Conservation (phyloP, 1,140 invertebrate species). For the Adoxophyes honmai region DNA sequence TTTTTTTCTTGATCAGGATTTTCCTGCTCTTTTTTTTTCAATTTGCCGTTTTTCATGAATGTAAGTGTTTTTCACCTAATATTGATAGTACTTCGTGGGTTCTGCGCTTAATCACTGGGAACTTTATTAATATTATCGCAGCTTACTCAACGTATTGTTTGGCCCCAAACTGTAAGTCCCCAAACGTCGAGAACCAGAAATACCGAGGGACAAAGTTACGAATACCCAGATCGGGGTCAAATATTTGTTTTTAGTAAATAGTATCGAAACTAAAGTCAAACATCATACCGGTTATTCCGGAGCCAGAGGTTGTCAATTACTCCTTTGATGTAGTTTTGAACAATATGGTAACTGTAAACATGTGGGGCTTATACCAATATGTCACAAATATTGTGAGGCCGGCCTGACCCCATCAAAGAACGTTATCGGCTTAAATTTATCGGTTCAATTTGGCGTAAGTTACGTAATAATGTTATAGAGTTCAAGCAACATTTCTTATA, state of each 20-base stretch:
- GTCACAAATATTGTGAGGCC: neutral
- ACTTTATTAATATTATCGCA: neutral
- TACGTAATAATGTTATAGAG: no score
- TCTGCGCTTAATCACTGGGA: no score
- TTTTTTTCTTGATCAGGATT: no score
- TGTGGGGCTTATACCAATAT: neutral
- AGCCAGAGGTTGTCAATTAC: neutral
- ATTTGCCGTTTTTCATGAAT: no score
- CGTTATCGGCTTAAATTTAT: slow-evolving; percentile 1
- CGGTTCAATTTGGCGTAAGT: neutral
- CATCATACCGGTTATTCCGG: neutral
- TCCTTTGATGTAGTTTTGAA: neutral
- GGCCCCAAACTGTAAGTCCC: neutral
- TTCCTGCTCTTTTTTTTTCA: no score
- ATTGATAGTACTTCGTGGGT: no score
- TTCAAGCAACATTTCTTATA: no score
- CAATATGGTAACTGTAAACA: neutral
- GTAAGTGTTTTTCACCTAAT: no score
- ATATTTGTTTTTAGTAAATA: slow-evolving; percentile 13
- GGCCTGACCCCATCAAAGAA: neutral
- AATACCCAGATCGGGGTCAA: neutral
- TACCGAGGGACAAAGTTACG: neutral
- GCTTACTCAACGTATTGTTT: neutral
- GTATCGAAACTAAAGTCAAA: slow-evolving; percentile 13
- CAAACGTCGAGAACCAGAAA: neutral